These are phyloP conservation scores for silkworm (Bombyx mori) DNA, from an alignment of 1,140 invertebrate genomes.

Conservation along the genomic window ASM3026992v2 NC_085129.1:5489001-5489500, in stretches of 20 bases:
- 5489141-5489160: constrained; percentile 88
- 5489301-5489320: constrained; percentile 82
- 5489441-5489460: constrained; percentile 83
- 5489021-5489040: constrained; percentile 87
- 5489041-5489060: constrained; percentile 91
- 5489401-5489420: constrained; percentile 83
- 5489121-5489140: constrained; percentile 90
- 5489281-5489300: constrained; percentile 80
- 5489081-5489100: constrained; percentile 73
- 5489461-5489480: constrained; percentile 86
- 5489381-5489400: constrained; percentile 77
- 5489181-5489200: constrained; percentile 85
- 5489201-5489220: constrained; percentile 82
- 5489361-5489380: constrained; percentile 82
- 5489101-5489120: constrained; percentile 72
- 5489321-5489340: constrained; percentile 82
- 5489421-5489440: constrained; percentile 75
- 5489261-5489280: constrained; percentile 83
- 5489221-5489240: constrained; percentile 82
- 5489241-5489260: constrained; percentile 79
- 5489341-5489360: constrained; percentile 79
- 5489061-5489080: constrained; percentile 89
- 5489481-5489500: constrained; percentile 89
- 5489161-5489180: constrained; percentile 83
- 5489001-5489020: constrained; percentile 83